Conservation (phyloP, 2,797 vertebrate species). For the Tympanoctomys barrerae region DNA sequence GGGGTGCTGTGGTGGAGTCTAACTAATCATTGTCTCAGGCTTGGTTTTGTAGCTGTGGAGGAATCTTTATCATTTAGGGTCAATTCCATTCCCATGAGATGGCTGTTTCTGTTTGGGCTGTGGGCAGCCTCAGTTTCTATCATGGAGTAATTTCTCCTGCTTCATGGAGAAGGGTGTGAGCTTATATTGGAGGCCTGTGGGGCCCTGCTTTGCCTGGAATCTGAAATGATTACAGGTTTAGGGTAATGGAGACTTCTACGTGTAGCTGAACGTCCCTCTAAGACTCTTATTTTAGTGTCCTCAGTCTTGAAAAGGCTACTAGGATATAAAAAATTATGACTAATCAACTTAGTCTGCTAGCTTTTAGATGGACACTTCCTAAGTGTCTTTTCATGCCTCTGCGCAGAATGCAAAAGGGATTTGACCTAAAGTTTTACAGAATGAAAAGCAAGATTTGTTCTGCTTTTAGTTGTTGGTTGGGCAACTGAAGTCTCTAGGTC, state of each 20-base stretch:
- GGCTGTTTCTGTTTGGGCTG: background rate
- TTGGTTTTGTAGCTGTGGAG: background rate
- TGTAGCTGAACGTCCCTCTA: background rate
- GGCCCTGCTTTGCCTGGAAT: background rate
- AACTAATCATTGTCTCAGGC: background rate
- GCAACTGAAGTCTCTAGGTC: background rate
- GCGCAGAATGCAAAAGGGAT: background rate
- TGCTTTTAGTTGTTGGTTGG: background rate
- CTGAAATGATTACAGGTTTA: background rate
- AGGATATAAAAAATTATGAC: background rate
- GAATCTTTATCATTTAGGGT: background rate
- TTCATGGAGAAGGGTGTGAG: background rate
- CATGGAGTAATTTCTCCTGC: background rate
- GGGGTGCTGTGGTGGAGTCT: background rate
- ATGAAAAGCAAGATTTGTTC: background rate
- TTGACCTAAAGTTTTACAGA: background rate
- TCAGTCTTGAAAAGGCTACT: background rate
- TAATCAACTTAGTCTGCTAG: background rate
- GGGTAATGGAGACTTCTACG: background rate
- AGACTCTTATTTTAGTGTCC: background rate
- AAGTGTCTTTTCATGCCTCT: background rate
- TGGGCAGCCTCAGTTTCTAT: background rate
- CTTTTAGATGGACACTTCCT: background rate
- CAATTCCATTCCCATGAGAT: background rate
- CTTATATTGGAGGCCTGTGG: background rate